Evolutionary conservation across 1,140 invertebrate genomes (phyloP).

Genomic region (Alviniconcha marisindica): DNA sequence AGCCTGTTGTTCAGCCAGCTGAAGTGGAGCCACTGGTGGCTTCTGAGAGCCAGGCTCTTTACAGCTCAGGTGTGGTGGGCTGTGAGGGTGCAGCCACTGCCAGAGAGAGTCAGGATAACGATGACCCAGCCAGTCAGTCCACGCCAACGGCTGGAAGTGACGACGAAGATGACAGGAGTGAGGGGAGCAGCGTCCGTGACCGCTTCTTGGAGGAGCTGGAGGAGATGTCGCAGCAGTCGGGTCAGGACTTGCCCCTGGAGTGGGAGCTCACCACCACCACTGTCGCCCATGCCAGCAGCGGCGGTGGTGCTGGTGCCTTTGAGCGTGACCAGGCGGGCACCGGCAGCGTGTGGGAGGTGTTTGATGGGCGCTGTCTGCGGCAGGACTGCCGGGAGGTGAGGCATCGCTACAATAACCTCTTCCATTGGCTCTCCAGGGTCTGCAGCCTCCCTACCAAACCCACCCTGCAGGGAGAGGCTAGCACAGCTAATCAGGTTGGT

Average conservation of each 20-base stretch:
- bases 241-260: conserved; percentile 51
- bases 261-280: conserved; percentile 49
- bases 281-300: conserved; percentile 16
- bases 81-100: neutral
- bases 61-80: too few relatives aligned
- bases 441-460: conserved; percentile 11
- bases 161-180: conserved; percentile 20
- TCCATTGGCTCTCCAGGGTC: conserved; percentile 40
- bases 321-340: conserved; percentile 25
- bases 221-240: conserved; percentile 48
- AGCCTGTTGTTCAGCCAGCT: neutral
- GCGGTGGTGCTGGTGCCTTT: conserved; percentile 1
- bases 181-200: conserved; percentile 39
- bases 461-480: neutral
- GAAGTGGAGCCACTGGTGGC: neutral
- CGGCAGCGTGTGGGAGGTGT: conserved; percentile 49
- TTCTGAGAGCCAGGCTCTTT: neutral
- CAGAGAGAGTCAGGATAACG: neutral
- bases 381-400: conserved; percentile 55
- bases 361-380: conserved; percentile 48
- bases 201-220: conserved; percentile 51
- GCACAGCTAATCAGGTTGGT: neutral
- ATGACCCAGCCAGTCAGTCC: neutral
- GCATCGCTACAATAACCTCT: conserved; percentile 44
- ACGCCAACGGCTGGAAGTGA: neutral